These are phyloP conservation scores for Taeniopygia guttata DNA, from an alignment of 2,797 vertebrate species.

Conservation along the genomic window DNA sequence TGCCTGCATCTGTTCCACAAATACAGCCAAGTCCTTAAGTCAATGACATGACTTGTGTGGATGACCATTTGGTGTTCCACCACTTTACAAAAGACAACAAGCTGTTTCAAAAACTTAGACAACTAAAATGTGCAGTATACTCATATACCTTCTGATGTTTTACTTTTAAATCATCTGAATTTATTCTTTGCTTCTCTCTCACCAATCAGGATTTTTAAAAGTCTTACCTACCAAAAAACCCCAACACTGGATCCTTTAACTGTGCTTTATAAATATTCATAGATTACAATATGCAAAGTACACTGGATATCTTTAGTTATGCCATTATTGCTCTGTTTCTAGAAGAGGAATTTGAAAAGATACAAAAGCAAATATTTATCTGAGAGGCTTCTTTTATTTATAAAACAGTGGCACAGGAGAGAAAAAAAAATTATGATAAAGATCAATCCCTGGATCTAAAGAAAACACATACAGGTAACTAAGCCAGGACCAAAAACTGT, in stretches of 20 bases:
- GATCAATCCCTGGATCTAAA: background rate
- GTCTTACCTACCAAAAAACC: background rate
- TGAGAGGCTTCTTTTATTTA: background rate
- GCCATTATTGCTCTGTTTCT: background rate
- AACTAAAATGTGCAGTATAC: background rate
- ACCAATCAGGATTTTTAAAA: background rate
- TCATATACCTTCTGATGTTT: background rate
- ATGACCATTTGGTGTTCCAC: background rate
- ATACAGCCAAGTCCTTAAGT: background rate
- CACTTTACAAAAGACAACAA: background rate
- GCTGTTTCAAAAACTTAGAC: background rate
- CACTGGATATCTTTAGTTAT: background rate
- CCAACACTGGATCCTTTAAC: background rate
- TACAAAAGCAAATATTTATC: background rate
- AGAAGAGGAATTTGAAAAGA: background rate
- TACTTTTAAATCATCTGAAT: background rate
- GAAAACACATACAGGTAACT: background rate
- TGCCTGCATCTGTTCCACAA: slow-evolving; percentile 14
- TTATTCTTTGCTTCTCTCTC: background rate
- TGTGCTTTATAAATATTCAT: background rate
- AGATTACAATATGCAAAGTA: background rate
- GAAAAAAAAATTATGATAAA: background rate
- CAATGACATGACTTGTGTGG: background rate
- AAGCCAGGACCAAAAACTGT: background rate
- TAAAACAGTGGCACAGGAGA: background rate